Base-by-base conservation (phyloP, 2,888 invertebrate species). In the Byasa hedistus region DNA sequence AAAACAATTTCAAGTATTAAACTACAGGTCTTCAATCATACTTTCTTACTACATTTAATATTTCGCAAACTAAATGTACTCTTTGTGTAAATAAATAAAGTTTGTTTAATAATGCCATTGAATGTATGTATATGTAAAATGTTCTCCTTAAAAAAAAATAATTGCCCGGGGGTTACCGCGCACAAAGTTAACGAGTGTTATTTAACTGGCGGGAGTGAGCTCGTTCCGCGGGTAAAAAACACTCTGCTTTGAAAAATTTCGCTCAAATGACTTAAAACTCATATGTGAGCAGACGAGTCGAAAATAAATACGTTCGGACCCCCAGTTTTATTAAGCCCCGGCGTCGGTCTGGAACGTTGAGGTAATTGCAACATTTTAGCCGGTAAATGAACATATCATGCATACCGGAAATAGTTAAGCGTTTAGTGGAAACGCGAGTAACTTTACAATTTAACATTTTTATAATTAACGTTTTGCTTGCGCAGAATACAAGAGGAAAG, bases 161-260 rank as follows among this genome's bases (percentile, higher is more conserved):
- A 87, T 86, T 86, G 81, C 76, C 75, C 73, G 74, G 75, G 77
- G 81, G 83, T 83, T 82, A 81, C 84, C 74, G 79, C 79, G 80
- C 80, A 78, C 81, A 80, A 88, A 87, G 89, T 89, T 88, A 90
- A 90, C 88, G 89, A 89, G 89, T 82, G 87, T 82, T 89, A 88
- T 89, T 90, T 87, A 86, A 85, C 78, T 78, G 78, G 73, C 75
- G 69, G 70, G 72, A 75, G 77, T 72, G 72, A 73, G 80, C 79
- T 78, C 81, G 80, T 81, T 81, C 75, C 75, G 77, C 75, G 73
- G 77, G 54, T 68, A 68, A 73, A 44, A 89, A 87, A 80, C 80
- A 81, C 81, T 79, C 74, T 75, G 79, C 86, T 88, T 87, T 89
- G 86, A 88, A 89, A 89, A 84, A 83, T 83, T 66, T 84, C 81